phyloP scores from a whole-genome alignment of 2,888 invertebrate genomes.

The Tachystola acroxantha region DNA sequence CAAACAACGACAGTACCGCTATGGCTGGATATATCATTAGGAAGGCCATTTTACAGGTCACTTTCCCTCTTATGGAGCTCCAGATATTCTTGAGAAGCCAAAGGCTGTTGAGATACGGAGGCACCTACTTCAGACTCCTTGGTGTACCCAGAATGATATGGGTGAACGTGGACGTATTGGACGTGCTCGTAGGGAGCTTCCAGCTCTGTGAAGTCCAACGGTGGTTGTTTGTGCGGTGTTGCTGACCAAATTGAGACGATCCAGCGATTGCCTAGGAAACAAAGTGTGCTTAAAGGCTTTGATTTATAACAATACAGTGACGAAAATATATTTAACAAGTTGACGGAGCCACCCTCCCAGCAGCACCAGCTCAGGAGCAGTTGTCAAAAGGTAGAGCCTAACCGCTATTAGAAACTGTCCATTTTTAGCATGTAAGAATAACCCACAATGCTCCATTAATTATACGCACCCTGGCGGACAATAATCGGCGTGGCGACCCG shows the following conservation, averaged over 20 bases:
- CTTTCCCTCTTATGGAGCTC: slow-evolving; percentile 89
- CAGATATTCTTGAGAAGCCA: slow-evolving; percentile 72
- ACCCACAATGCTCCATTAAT: no score
- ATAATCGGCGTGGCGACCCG: no score
- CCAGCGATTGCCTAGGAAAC: slow-evolving; percentile 87
- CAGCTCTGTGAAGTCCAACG: slow-evolving; percentile 87
- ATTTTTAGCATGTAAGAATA: no score
- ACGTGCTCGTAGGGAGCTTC: slow-evolving; percentile 62
- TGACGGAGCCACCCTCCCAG: no score
- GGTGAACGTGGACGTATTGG: slow-evolving; percentile 47
- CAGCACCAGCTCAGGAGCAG: no score
- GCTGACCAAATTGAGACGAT: slow-evolving; percentile 90
- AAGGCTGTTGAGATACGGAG: slow-evolving; percentile 55
- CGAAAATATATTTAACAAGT: no score
- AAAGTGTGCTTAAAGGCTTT: no score
- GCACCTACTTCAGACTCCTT: slow-evolving; percentile 40
- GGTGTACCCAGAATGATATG: slow-evolving; percentile 37
- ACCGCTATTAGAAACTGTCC: no score
- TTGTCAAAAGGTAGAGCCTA: no score
- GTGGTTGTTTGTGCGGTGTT: slow-evolving; percentile 89
- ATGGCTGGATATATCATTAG: slow-evolving; percentile 88
- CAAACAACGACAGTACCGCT: slow-evolving; percentile 84
- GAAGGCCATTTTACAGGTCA: slow-evolving; percentile 81
- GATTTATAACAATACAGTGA: no score
- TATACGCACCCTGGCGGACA: no score